Evolutionary conservation across 1,140 invertebrate genomes (phyloP), one percentile per base, ranked within the genome.

Genomic region (Vanessa tameamea): DNA sequence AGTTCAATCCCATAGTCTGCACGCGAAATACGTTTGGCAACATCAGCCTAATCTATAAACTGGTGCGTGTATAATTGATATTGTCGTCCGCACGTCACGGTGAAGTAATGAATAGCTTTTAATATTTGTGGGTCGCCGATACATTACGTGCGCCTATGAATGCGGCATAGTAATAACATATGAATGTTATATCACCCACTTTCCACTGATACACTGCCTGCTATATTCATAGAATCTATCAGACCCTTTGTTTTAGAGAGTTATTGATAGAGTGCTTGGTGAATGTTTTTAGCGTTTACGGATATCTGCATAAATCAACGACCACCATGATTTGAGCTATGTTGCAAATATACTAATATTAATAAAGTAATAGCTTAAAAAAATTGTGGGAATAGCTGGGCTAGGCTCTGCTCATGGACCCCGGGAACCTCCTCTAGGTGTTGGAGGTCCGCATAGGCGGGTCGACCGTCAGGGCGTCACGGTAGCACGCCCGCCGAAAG

Each of bases 41-140:
- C 47, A 53, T 16, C 15, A 15, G 3, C 20, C 16, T 65, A 65
- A 7, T 50, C 8, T 7, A 48, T 48, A 65, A 50, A 65, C 16
- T 65, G 47, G 64, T 50, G 64, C 47, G 20, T 65, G 20, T 48
- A 47, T 48, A 65, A 65, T 66, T 31, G n/a, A n/a, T 68, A 68
- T 68, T 57, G 8, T 16, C 50, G 48, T 7, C n/a, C 15, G 37
- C 66, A 68, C 66, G 66, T 47, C 31, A 68, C 31, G 14, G n/a
- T 68, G 66, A 15, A 55, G 66, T 68, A 68, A 68, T 12, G 26
- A 57, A 31, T 57, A 68, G 55, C 15, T 68, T 47, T 68, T 68
- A 43, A 68, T 55, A 68, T 55, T 57, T 59, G 23, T 53, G 26
- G 48, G 66, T 65, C 64, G 50, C 43, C 31, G 31, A 59, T 50